Evolutionary conservation across 2,888 invertebrate genomes (phyloP).

Genomic region (Dinocampus coccinellae): DNA sequence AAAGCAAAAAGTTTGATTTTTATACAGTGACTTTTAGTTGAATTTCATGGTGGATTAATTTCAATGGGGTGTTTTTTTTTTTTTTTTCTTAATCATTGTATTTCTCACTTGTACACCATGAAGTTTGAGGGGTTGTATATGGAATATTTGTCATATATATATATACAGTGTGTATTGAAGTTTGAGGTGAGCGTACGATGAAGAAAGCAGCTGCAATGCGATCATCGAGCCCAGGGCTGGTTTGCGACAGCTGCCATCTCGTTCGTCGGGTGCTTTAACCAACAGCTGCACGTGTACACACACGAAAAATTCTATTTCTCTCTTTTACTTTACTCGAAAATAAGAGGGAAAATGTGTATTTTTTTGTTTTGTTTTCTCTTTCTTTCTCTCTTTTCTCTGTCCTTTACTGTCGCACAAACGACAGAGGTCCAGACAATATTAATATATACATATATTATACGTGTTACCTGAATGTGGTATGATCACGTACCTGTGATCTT

Average conservation of each 20-base stretch:
- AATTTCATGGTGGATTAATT: background rate
- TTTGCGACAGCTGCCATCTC: conserved; percentile 60
- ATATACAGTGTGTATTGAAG: background rate
- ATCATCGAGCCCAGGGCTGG: conserved; percentile 50
- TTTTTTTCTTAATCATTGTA: background rate
- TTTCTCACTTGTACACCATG: background rate
- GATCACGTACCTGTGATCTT: background rate
- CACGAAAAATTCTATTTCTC: conserved; percentile 41
- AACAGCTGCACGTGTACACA: conserved; percentile 61
- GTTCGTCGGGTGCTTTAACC: conserved; percentile 64
- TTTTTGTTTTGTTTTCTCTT: no score
- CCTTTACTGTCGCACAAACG: conserved; percentile 13
- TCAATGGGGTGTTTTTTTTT: background rate
- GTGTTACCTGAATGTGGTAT: background rate
- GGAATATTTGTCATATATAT: background rate
- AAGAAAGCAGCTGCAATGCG: conserved; percentile 62
- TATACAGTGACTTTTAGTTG: background rate
- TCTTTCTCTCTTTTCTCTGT: no score
- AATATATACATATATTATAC: conserved; percentile 15
- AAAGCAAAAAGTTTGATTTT: background rate
- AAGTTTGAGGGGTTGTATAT: conserved; percentile 2
- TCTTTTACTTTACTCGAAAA: background rate
- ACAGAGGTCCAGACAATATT: background rate
- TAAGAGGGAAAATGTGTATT: no score
- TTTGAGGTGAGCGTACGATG: conserved; percentile 22